These are phyloP conservation scores for Sarcophaga bullata DNA, from an alignment of 1,140 invertebrate genomes.

Conservation along the genomic window DNA sequence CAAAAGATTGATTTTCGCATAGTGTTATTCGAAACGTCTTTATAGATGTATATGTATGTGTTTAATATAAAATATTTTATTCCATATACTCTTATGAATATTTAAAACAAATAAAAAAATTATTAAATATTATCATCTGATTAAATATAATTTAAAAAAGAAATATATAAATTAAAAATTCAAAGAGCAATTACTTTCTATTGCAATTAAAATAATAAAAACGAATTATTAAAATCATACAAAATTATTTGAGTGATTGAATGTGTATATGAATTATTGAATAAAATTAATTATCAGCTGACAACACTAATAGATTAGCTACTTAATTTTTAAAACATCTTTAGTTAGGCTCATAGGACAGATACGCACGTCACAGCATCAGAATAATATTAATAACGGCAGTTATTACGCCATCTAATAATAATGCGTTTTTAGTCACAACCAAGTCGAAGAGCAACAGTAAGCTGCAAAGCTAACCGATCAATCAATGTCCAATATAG, in stretches of 20 bases:
- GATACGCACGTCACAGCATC: too few species aligned
- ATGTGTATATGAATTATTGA: neutral
- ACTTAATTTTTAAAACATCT: too few species aligned
- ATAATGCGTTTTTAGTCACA: too few species aligned
- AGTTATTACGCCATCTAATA: too few species aligned
- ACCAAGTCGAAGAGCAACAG: too few species aligned
- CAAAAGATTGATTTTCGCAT: neutral
- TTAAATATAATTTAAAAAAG: constrained; percentile 12
- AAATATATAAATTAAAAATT: neutral
- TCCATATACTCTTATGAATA: neutral
- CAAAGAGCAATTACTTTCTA: constrained; percentile 29
- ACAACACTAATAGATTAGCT: too few species aligned
- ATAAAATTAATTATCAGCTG: too few species aligned
- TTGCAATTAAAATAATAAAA: neutral
- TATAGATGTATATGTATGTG: neutral
- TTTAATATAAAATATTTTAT: constrained; percentile 24
- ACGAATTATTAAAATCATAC: neutral
- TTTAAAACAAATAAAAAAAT: constrained; percentile 24
- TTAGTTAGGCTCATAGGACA: too few species aligned
- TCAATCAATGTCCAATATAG: too few species aligned
- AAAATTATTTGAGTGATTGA: neutral
- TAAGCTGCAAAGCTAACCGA: too few species aligned
- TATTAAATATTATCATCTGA: constrained; percentile 33
- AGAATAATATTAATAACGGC: too few species aligned
- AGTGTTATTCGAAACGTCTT: constrained; percentile 16